Percentiles rank a stretch among this genome's conserved stretches.
These are phyloP conservation scores for Ophraella communa DNA, from an alignment of 2,888 invertebrate species.

Conservation along the genomic window DNA sequence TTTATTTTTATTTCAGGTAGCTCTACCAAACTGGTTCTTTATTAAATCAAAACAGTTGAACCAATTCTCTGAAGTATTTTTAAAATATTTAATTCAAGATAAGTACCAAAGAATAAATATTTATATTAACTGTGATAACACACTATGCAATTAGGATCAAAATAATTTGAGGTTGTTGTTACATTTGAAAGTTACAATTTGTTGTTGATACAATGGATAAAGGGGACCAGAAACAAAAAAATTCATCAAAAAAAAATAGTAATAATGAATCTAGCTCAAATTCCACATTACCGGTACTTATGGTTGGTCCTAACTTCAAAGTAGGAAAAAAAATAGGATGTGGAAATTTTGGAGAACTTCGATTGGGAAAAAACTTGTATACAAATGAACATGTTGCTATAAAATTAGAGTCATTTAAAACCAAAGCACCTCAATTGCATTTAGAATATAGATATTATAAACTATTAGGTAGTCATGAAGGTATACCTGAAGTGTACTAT, in stretches of 20 bases:
- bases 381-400: slow-evolving; percentile 99
- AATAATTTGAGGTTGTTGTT: neutral
- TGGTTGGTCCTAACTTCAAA: slow-evolving; percentile 99
- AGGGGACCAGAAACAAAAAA: slow-evolving; percentile 31
- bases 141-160: neutral
- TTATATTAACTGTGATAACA: slow-evolving; percentile 6
- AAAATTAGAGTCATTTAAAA: slow-evolving; percentile 99
- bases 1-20: neutral
- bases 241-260: slow-evolving; percentile 27
- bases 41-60: too few species aligned
- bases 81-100: neutral
- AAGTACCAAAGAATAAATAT: neutral
- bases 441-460: slow-evolving; percentile 99
- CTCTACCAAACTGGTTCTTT: neutral
- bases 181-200: neutral
- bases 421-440: slow-evolving; percentile 98
- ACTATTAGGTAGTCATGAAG: slow-evolving; percentile 91
- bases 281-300: slow-evolving; percentile 85
- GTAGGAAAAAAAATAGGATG: slow-evolving; percentile 99
- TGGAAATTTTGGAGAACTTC: slow-evolving; percentile 98
- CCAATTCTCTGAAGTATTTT: too few species aligned
- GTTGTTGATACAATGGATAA: slow-evolving; percentile 22
- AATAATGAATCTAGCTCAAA: slow-evolving; percentile 74
- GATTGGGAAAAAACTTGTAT: slow-evolving; percentile 99
- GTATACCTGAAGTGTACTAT: slow-evolving; percentile 75